Conservation (phyloP, 1,140 invertebrate species). For the Melitaea cinxia region DNA sequence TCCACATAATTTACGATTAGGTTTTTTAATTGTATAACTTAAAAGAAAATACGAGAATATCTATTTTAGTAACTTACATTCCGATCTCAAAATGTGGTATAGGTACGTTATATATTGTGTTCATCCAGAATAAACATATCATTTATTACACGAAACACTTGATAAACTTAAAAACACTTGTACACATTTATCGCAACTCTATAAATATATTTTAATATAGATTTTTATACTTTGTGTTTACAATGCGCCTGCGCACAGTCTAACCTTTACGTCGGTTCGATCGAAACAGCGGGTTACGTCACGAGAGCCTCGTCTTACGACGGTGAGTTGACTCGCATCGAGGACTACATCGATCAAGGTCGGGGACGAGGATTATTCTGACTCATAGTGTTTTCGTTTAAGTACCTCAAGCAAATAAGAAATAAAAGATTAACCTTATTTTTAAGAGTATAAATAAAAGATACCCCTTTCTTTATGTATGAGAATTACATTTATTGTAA, state of each 20-base stretch:
- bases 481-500: background rate
- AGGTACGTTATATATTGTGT: background rate
- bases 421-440: too few species aligned
- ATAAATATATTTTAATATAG: background rate
- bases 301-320: slow-evolving; percentile 11
- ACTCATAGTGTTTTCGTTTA: slow-evolving; percentile 1
- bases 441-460: background rate
- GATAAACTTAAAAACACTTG: background rate
- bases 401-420: background rate
- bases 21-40: too few species aligned
- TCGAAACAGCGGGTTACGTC: slow-evolving; percentile 30
- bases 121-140: background rate
- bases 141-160: background rate
- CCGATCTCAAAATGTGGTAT: background rate
- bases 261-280: slow-evolving; percentile 24
- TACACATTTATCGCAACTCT: background rate
- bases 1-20: too few species aligned
- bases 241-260: slow-evolving; percentile 27
- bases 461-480: background rate
- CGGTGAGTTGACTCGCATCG: slow-evolving; percentile 33
- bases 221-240: slow-evolving; percentile 17
- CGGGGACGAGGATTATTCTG: slow-evolving; percentile 1
- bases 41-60: background rate
- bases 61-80: background rate
- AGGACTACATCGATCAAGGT: slow-evolving; percentile 28